Evolutionary conservation across 2,113 vertebrate species (phyloP).

Genomic region (Mustela nigripes): DNA sequence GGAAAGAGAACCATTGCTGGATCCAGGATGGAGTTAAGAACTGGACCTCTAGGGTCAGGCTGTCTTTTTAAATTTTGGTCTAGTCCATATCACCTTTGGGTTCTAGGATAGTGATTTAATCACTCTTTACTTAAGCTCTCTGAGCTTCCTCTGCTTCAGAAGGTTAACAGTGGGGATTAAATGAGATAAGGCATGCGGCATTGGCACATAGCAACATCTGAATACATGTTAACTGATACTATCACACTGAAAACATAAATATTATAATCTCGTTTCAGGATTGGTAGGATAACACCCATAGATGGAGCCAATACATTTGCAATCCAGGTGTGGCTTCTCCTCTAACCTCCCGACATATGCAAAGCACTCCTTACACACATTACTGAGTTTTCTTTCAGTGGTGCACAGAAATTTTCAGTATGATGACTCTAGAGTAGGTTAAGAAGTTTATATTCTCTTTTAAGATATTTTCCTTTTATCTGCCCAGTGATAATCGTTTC

Average conservation of each 20-base stretch:
- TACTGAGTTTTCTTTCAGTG: slow-evolving; percentile 60
- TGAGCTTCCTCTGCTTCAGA: neutral
- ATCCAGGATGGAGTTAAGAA: neutral
- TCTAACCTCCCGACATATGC: slow-evolving; percentile 35
- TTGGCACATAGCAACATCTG: neutral
- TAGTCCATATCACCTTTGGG: neutral
- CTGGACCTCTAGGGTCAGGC: neutral
- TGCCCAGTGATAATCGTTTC: slow-evolving; percentile 74
- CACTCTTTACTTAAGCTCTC: neutral
- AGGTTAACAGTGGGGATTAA: neutral
- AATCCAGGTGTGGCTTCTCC: slow-evolving; percentile 60
- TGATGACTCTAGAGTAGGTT: slow-evolving; percentile 47
- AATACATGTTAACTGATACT: neutral
- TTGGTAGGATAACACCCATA: slow-evolving; percentile 18
- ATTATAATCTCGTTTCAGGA: slow-evolving; percentile 32
- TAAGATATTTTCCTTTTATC: slow-evolving; percentile 80
- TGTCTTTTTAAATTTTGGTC: neutral
- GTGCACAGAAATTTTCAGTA: slow-evolving; percentile 51
- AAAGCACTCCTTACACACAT: neutral
- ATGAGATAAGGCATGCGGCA: neutral
- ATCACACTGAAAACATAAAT: slow-evolving; percentile 53
- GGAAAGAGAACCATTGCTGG: slow-evolving; percentile 26
- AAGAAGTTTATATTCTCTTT: slow-evolving; percentile 77
- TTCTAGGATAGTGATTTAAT: neutral
- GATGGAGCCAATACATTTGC: slow-evolving; percentile 68